Evolutionary conservation across 2,888 invertebrate genomes (phyloP).

Genomic region (Drosophila maculinotata): DNA sequence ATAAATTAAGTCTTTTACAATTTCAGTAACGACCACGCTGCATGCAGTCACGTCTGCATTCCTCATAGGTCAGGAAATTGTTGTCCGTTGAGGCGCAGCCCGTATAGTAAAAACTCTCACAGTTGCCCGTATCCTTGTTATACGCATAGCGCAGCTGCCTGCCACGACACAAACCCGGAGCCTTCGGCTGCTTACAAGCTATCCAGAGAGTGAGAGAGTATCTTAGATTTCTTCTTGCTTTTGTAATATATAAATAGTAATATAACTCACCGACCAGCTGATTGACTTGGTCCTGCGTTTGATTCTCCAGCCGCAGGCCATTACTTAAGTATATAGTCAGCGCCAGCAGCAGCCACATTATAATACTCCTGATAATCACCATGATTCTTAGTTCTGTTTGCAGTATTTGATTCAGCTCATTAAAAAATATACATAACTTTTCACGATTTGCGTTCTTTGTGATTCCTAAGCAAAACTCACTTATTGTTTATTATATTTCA

Average conservation of each 20-base stretch:
- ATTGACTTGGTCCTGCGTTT: slow-evolving; percentile 44
- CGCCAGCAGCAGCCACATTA: slow-evolving; percentile 38
- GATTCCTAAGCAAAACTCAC: slow-evolving; percentile 1
- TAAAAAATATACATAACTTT: slow-evolving; percentile 11
- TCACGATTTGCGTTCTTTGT: neutral
- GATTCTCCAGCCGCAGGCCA: slow-evolving; percentile 56
- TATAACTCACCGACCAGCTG: slow-evolving; percentile 52
- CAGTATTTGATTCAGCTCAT: neutral
- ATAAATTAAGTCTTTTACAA: neutral
- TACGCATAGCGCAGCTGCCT: slow-evolving; percentile 79
- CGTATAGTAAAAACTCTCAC: slow-evolving; percentile 80
- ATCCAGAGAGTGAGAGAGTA: neutral
- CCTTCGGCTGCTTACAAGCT: slow-evolving; percentile 77
- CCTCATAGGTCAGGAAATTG: slow-evolving; percentile 80
- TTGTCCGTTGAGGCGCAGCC: slow-evolving; percentile 79
- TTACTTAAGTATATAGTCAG: slow-evolving; percentile 5
- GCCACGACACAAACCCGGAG: slow-evolving; percentile 75
- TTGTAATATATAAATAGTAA: neutral
- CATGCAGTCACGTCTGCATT: slow-evolving; percentile 82
- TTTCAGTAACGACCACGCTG: slow-evolving; percentile 70
- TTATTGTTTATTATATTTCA: neutral
- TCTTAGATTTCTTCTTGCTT: neutral
- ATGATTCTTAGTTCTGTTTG: neutral
- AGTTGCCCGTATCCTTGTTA: slow-evolving; percentile 72
- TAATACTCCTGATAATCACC: slow-evolving; percentile 18